Conservation (phyloP, 2,113 vertebrate genomes). For the Sebastes schlegelii region DNA sequence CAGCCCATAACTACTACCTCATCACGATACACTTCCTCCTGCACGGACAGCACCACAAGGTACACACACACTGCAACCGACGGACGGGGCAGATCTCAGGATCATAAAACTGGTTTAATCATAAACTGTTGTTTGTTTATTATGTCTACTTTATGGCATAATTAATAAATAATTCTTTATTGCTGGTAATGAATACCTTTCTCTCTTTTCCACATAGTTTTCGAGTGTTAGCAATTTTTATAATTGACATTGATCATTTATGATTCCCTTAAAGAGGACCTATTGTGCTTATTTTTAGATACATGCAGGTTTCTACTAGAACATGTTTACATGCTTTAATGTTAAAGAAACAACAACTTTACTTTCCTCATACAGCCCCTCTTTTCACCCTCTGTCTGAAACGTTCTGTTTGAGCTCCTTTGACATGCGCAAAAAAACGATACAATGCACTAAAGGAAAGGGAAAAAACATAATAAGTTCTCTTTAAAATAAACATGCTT, state of each 20-base stretch:
- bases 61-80: constrained; percentile 57
- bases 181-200: not conserved
- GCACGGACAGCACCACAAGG: constrained; percentile 99
- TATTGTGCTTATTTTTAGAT: no score
- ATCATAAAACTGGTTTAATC: not conserved
- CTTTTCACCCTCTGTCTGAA: no score
- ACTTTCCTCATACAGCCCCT: no score
- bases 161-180: not conserved
- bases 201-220: not conserved
- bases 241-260: not conserved
- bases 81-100: not conserved
- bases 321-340: no score
- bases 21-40: constrained; percentile 95
- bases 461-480: no score
- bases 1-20: constrained; percentile 93
- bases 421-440: no score
- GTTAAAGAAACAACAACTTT: no score
- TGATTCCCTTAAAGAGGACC: not conserved
- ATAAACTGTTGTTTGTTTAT: not conserved
- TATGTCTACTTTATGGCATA: not conserved
- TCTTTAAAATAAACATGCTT: not conserved
- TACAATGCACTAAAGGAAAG: no score
- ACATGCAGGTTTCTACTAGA: no score
- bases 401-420: no score
- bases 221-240: not conserved